Percentiles rank a stretch among this genome's conserved stretches.
Conservation (phyloP, 2,113 vertebrate genomes). For the Polypterus bichir region DNA sequence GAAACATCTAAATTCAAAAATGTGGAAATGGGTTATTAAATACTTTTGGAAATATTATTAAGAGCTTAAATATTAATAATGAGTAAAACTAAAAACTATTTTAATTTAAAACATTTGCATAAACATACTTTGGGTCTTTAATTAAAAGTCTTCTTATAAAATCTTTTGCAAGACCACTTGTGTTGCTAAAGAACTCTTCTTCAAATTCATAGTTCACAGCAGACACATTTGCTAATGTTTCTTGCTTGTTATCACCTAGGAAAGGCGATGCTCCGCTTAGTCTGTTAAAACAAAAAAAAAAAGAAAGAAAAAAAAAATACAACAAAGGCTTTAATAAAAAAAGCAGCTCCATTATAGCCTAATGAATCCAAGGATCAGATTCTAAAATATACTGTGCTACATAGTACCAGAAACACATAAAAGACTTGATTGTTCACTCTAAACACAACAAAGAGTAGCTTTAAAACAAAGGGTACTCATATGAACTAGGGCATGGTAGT, state of each 20-base stretch:
- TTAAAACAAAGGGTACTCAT: constrained; percentile 10
- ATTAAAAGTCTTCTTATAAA: constrained; percentile 83
- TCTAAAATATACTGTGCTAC: too few relatives aligned
- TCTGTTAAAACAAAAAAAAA: constrained; percentile 37
- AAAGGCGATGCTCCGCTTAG: constrained; percentile 92
- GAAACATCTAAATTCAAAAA: too few relatives aligned
- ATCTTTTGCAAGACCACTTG: constrained; percentile 89
- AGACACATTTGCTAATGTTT: constrained; percentile 93
- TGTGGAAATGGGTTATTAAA: too few relatives aligned
- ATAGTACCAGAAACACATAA: too few relatives aligned
- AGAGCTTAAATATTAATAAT: background rate
- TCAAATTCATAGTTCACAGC: constrained; percentile 93
- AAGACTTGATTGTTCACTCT: too few relatives aligned
- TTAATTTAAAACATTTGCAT: background rate
- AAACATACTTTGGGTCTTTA: constrained; percentile 89
- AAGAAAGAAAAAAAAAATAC: constrained; percentile 13
- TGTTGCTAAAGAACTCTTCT: constrained; percentile 89
- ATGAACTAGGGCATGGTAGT: background rate
- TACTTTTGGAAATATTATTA: too few relatives aligned
- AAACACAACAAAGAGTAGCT: constrained; percentile 1
- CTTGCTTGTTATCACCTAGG: constrained; percentile 91
- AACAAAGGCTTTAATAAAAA: too few relatives aligned
- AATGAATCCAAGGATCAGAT: too few relatives aligned
- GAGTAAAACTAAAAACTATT: background rate
- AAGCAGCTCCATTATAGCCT: too few relatives aligned